Conservation (phyloP, 2,797 vertebrate species). For the Halcyon badia region DNA sequence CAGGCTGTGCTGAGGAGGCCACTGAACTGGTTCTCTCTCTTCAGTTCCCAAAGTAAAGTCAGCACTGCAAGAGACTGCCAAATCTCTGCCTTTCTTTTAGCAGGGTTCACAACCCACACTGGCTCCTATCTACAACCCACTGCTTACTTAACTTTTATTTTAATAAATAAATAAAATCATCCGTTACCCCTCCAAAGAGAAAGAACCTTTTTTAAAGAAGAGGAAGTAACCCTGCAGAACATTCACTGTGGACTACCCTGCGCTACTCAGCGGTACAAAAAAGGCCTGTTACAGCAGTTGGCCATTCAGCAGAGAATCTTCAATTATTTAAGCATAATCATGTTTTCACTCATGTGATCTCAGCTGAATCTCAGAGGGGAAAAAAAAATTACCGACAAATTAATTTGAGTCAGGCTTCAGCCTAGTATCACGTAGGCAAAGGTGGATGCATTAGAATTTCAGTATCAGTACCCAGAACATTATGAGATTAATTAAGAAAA, state of each 20-base stretch:
- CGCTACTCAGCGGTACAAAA: background rate
- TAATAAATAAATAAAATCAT: too few species aligned
- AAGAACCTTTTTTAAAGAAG: too few species aligned
- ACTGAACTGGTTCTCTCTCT: background rate
- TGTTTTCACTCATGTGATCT: background rate
- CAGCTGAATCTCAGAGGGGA: background rate
- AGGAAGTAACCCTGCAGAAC: background rate
- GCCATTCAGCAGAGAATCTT: background rate
- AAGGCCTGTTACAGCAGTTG: background rate
- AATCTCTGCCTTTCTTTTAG: background rate
- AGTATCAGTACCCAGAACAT: background rate
- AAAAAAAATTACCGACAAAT: background rate
- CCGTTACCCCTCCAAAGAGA: too few species aligned
- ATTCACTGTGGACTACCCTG: background rate
- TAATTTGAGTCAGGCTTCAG: slow-evolving; percentile 7
- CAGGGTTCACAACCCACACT: background rate
- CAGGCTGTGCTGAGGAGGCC: background rate
- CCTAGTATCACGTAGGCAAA: background rate
- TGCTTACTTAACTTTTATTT: too few species aligned
- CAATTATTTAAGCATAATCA: background rate
- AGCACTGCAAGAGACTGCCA: background rate
- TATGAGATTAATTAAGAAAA: slow-evolving; percentile 48
- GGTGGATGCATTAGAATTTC: background rate
- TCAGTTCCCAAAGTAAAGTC: background rate
- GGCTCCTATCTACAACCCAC: background rate